Evolutionary conservation across 2,888 invertebrate species (phyloP).

Genomic region (Timema cristinae): DNA sequence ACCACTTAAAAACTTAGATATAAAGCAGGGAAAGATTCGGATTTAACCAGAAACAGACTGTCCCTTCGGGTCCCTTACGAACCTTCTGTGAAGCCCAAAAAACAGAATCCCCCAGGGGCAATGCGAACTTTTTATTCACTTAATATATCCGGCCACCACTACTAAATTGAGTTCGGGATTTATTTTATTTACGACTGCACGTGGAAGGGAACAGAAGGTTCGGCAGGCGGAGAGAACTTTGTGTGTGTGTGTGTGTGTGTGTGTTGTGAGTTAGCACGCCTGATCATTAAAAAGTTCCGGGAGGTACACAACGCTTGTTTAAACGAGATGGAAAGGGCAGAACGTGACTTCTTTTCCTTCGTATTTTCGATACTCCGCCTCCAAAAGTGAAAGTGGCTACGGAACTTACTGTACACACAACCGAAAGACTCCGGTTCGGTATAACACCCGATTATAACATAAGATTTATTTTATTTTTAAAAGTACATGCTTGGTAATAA

Average conservation of each 20-base stretch:
- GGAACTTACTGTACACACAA: no score
- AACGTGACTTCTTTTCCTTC: not conserved
- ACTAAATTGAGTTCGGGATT: conserved; percentile 15
- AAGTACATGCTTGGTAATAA: no score
- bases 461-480: no score
- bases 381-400: no score
- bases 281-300: conserved; percentile 15
- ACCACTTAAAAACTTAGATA: no score
- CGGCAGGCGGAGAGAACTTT: not conserved
- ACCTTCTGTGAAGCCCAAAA: no score
- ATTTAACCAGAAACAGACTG: no score
- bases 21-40: no score
- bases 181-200: conserved; percentile 17
- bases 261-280: not conserved
- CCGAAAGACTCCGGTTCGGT: no score
- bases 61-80: no score
- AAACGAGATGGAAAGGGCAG: conserved; percentile 2
- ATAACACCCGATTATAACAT: no score
- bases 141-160: conserved; percentile 5
- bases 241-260: not conserved
- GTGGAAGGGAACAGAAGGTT: not conserved
- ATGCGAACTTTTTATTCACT: conserved; percentile 11
- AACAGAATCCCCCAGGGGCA: not conserved
- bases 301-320: not conserved
- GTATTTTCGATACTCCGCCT: no score